These are phyloP conservation scores for Tragulus kanchil DNA, from an alignment of 2,113 vertebrate species.

Conservation along the genomic window DNA sequence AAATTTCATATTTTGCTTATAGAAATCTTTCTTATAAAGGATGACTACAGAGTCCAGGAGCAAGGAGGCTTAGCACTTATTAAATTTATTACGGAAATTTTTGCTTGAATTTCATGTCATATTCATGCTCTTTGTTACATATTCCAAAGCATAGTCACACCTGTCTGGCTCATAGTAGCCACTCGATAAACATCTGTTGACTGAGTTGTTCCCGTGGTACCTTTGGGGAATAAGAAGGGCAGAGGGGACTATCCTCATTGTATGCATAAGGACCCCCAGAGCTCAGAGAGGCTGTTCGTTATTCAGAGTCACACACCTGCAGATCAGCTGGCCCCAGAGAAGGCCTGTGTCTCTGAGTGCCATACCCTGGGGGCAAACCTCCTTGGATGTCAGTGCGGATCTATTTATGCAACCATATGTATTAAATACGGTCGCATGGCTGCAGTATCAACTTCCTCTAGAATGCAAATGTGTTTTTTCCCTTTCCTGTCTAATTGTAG, in stretches of 20 bases:
- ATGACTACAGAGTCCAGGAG: not conserved
- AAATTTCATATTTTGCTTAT: not conserved
- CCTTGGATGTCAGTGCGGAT: not conserved
- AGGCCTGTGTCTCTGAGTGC: not conserved
- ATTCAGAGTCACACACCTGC: not conserved
- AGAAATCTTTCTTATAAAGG: slow-evolving; percentile 19
- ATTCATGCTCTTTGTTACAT: not conserved
- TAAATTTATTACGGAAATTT: not conserved
- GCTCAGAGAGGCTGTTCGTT: not conserved
- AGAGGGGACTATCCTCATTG: not conserved
- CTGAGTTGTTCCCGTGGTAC: not conserved
- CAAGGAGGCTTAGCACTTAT: not conserved
- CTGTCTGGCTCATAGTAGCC: not conserved
- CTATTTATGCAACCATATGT: not conserved
- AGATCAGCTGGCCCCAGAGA: not conserved
- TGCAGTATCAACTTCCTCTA: not conserved
- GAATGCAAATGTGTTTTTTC: not conserved
- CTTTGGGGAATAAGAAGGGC: not conserved
- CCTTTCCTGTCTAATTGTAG: not conserved
- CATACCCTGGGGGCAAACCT: not conserved
- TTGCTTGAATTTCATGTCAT: not conserved
- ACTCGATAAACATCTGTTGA: not conserved
- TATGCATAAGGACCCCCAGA: not conserved
- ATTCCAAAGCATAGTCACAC: not conserved
- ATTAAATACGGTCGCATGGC: not conserved